phyloP scores from a whole-genome alignment of 2,113 vertebrate species.

The Zonotrichia leucophrys region DNA sequence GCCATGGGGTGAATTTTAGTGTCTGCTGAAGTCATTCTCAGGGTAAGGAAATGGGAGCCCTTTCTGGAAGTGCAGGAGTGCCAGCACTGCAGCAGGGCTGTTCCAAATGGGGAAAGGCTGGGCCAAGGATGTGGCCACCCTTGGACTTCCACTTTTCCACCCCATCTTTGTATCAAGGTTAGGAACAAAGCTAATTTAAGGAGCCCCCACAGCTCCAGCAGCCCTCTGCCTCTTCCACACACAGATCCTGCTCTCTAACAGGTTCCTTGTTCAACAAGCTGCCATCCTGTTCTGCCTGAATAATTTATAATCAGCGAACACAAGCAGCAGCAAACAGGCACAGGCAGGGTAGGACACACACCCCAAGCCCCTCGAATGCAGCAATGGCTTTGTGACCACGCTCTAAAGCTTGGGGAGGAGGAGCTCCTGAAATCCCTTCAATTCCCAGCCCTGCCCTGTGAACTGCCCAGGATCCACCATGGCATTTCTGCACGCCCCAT shows the following conservation, averaged over 20 bases:
- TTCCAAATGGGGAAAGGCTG: neutral
- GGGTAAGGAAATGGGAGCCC: neutral
- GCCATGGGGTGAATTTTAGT: neutral
- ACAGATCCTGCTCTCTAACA: neutral
- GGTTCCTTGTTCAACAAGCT: neutral
- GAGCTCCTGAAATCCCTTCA: neutral
- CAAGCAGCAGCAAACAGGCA: neutral
- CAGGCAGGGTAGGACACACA: neutral
- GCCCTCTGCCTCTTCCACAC: neutral
- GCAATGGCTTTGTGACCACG: neutral
- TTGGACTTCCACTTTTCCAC: neutral
- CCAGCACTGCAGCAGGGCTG: neutral
- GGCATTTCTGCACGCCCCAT: accelerated
- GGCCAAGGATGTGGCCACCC: neutral
- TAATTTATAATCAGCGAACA: neutral
- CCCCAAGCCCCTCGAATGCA: neutral
- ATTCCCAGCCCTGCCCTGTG: neutral
- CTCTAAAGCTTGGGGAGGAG: neutral
- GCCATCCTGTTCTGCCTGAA: neutral
- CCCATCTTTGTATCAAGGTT: accelerated
- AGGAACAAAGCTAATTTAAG: neutral
- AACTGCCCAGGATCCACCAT: accelerated
- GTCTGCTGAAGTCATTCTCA: neutral
- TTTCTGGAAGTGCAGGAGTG: neutral
- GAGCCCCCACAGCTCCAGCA: neutral